Evolutionary conservation across 2,113 vertebrate genomes (phyloP).

Genomic region (Oreochromis niloticus): DNA sequence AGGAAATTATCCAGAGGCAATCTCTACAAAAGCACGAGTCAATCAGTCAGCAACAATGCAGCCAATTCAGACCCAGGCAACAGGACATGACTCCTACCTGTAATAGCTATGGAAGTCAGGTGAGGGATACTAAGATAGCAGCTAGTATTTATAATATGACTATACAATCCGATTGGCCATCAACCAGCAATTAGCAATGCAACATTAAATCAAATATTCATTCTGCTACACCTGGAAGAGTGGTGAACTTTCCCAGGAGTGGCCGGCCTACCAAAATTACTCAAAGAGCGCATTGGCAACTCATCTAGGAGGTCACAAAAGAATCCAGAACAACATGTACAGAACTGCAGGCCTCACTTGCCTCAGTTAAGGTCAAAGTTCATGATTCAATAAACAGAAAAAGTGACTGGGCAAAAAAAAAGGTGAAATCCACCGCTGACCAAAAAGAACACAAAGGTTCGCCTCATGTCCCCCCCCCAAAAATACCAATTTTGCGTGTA

Average conservation of each 20-base stretch:
- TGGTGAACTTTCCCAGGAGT: background rate
- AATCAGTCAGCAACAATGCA: background rate
- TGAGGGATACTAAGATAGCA: background rate
- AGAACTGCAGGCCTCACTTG: background rate
- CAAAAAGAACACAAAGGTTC: background rate
- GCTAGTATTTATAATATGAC: background rate
- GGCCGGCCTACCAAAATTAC: background rate
- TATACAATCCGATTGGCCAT: background rate
- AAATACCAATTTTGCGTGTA: background rate
- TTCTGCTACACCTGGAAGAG: background rate
- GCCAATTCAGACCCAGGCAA: background rate
- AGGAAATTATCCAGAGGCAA: background rate
- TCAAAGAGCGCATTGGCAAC: background rate
- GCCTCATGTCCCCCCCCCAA: fast-evolving
- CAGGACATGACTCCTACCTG: background rate
- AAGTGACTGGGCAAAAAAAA: background rate
- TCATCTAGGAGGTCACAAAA: background rate
- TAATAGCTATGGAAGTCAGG: background rate
- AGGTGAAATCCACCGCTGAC: background rate
- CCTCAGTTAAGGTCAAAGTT: background rate
- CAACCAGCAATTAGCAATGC: background rate
- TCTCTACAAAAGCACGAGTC: background rate
- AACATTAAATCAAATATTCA: background rate
- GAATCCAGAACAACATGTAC: background rate
- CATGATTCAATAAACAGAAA: background rate